Evolutionary conservation across 30 jellyfish, hydroid and myxozoan species (phyloP).

Genomic region (Calvadosia cruxmelitensis): DNA sequence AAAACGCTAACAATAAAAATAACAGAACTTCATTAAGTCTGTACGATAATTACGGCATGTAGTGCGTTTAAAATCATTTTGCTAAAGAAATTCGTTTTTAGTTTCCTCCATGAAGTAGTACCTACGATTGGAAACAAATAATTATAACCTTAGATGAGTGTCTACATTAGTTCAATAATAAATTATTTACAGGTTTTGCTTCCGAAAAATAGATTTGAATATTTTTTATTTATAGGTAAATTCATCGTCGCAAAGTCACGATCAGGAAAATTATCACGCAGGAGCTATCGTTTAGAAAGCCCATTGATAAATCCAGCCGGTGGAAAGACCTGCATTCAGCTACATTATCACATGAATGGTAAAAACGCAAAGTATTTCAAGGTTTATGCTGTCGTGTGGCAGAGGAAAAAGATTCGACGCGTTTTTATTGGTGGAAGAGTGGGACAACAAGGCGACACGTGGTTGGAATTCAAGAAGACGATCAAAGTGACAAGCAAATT

Average conservation of each 20-base stretch:
- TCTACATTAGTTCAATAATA: too few relatives aligned
- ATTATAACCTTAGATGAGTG: too few relatives aligned
- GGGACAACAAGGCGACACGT: not conserved
- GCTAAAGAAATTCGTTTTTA: too few relatives aligned
- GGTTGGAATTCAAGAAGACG: not conserved
- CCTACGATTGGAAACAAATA: too few relatives aligned
- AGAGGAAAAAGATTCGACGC: not conserved
- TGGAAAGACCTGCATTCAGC: not conserved
- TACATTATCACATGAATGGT: not conserved
- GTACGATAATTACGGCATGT: too few relatives aligned
- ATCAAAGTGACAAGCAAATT: not conserved
- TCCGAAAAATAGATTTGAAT: too few relatives aligned
- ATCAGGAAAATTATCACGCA: not conserved
- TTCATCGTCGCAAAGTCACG: not conserved
- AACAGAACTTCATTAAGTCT: too few relatives aligned
- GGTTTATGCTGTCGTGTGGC: slow-evolving; percentile 1
- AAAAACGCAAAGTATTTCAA: not conserved
- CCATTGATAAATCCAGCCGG: not conserved
- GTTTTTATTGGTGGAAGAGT: slow-evolving; percentile 2
- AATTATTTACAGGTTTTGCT: too few relatives aligned
- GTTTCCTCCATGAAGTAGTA: too few relatives aligned
- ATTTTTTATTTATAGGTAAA: too few relatives aligned
- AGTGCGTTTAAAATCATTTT: too few relatives aligned
- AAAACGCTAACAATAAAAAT: too few relatives aligned
- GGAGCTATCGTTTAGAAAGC: not conserved